phyloP scores from a whole-genome alignment of 1,140 invertebrate species.

The Bombus turneri region DNA sequence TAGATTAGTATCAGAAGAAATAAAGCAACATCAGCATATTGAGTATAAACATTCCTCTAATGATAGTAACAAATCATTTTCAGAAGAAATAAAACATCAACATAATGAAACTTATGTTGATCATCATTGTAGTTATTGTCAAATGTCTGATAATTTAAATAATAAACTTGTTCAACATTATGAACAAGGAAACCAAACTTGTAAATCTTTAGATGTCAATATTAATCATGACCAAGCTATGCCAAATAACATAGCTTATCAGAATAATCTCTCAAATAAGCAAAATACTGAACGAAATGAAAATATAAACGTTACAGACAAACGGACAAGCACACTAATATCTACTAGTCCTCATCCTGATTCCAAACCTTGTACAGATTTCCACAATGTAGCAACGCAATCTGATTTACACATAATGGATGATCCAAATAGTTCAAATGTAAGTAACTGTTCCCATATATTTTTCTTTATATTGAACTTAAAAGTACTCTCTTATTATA shows the following conservation, averaged over 20 bases:
- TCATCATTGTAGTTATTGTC: constrained; percentile 20
- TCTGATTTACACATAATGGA: constrained; percentile 70
- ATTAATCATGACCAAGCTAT: constrained; percentile 26
- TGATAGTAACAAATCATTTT: constrained; percentile 8
- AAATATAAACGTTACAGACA: constrained; percentile 41
- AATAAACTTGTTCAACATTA: constrained; percentile 16
- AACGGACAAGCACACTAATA: constrained; percentile 48
- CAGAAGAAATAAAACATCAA: constrained; percentile 36
- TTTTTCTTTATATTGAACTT: constrained; percentile 49
- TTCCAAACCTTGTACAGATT: constrained; percentile 69
- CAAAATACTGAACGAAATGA: constrained; percentile 35
- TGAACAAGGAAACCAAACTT: constrained; percentile 34
- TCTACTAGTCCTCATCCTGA: constrained; percentile 54
- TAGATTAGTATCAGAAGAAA: constrained; percentile 11
- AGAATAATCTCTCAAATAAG: constrained; percentile 17
- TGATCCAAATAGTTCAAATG: constrained; percentile 69
- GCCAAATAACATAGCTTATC: constrained; percentile 9
- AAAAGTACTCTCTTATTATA: constrained; percentile 13
- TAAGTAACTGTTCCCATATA: constrained; percentile 75
- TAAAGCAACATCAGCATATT: constrained; percentile 6
- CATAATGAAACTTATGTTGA: constrained; percentile 13
- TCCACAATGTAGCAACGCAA: constrained; percentile 75
- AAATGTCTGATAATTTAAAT: constrained; percentile 19
- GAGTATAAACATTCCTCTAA: constrained; percentile 6
- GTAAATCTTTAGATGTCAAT: not conserved